Conservation (phyloP, 2,113 vertebrate species). For the Aphelocoma coerulescens region DNA sequence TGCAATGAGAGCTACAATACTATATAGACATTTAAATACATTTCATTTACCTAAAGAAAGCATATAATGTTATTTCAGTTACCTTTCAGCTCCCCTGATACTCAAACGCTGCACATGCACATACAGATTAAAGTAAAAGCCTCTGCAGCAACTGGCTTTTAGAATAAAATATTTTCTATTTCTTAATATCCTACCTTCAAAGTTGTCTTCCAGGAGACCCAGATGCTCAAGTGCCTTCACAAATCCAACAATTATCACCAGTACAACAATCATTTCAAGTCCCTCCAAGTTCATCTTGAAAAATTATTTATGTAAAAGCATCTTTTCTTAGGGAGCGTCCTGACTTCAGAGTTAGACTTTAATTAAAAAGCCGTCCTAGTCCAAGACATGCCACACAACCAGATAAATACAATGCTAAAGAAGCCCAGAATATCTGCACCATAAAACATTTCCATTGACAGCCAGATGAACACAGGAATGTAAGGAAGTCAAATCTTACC, state of each 20-base stretch:
- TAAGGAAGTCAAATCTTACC: conserved; percentile 71
- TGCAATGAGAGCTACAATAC: neutral
- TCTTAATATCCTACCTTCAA: conserved; percentile 66
- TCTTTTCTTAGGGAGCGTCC: conserved; percentile 51
- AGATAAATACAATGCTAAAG: conserved; percentile 46
- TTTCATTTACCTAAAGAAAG: neutral
- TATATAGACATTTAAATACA: neutral
- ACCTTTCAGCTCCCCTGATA: neutral
- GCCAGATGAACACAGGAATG: conserved; percentile 59
- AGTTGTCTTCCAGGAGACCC: conserved; percentile 66
- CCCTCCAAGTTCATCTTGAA: conserved; percentile 72
- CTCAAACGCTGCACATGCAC: neutral
- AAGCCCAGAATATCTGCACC: conserved; percentile 45
- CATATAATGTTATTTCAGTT: conserved; percentile 25
- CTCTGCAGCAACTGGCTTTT: conserved; percentile 39
- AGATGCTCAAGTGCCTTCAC: conserved; percentile 68
- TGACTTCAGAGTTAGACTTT: conserved; percentile 55
- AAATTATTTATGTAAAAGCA: conserved; percentile 64
- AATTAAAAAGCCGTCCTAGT: conserved; percentile 58
- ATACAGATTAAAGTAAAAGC: conserved; percentile 12
- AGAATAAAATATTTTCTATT: conserved; percentile 18
- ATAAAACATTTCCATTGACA: conserved; percentile 68
- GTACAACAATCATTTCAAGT: conserved; percentile 72
- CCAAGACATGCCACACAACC: conserved; percentile 30
- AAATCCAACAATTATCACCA: conserved; percentile 71